Percentiles rank a stretch among this genome's conserved stretches.
Evolutionary conservation across 2,888 invertebrate species (phyloP).

Genomic region (Harpagoxenus sublaevis): DNA sequence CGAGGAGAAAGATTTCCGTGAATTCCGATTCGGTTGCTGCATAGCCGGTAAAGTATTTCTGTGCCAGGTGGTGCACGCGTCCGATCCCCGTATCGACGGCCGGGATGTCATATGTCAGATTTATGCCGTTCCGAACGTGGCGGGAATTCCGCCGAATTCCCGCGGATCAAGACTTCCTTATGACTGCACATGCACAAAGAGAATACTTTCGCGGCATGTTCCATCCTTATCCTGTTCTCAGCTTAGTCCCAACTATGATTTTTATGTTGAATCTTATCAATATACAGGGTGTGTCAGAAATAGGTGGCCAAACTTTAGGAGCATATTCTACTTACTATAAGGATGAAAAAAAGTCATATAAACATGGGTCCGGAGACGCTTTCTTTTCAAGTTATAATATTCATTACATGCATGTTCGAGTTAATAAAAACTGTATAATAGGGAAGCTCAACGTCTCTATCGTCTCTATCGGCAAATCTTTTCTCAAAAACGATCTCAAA

Average conservation of each 20-base stretch:
- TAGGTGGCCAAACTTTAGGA: too few relatives aligned
- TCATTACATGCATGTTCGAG: too few relatives aligned
- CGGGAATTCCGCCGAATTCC: conserved; percentile 32
- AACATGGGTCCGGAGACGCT: too few relatives aligned
- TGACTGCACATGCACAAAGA: neutral
- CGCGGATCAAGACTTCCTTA: conserved; percentile 29
- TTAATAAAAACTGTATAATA: too few relatives aligned
- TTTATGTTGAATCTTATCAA: neutral
- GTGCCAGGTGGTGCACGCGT: conserved; percentile 29
- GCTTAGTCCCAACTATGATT: neutral
- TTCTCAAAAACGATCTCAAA: too few relatives aligned
- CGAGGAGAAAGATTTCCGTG: conserved; percentile 19
- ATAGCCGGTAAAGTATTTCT: conserved; percentile 44
- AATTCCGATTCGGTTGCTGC: conserved; percentile 27
- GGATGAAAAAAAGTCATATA: too few relatives aligned
- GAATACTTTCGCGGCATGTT: neutral
- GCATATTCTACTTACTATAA: too few relatives aligned
- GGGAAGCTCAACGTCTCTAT: too few relatives aligned
- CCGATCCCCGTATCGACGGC: conserved; percentile 37
- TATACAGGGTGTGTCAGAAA: neutral
- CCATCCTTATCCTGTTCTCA: neutral
- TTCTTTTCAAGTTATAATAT: too few relatives aligned
- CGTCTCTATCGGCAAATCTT: too few relatives aligned
- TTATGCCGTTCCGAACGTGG: conserved; percentile 47
- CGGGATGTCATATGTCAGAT: conserved; percentile 45